phyloP scores from a whole-genome alignment of 2,113 vertebrate genomes.

The Vanacampus margaritifer region DNA sequence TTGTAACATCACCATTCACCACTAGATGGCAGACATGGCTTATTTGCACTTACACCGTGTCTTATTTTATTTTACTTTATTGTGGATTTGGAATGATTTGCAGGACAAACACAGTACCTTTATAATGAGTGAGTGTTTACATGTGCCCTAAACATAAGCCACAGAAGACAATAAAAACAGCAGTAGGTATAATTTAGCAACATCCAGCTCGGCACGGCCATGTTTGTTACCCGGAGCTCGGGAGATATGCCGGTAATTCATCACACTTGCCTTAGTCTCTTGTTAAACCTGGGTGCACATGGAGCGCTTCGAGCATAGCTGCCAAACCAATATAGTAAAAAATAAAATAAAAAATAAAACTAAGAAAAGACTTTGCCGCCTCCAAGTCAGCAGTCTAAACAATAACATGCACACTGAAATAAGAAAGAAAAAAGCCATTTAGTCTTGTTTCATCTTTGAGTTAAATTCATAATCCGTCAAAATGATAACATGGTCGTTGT shows the following conservation, averaged over 20 bases:
- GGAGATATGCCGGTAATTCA: slow-evolving; percentile 69
- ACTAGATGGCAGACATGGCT: too few species aligned
- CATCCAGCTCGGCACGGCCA: slow-evolving; percentile 63
- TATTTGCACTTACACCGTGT: too few species aligned
- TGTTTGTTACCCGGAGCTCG: slow-evolving; percentile 70
- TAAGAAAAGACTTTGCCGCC: slow-evolving; percentile 36
- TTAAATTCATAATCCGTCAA: too few species aligned
- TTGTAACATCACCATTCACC: too few species aligned
- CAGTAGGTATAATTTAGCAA: slow-evolving; percentile 77
- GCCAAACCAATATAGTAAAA: slow-evolving; percentile 74
- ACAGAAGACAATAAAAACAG: slow-evolving; percentile 76
- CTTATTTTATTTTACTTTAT: too few species aligned
- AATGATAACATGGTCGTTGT: too few species aligned
- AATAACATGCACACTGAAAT: slow-evolving; percentile 38
- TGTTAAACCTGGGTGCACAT: slow-evolving; percentile 75
- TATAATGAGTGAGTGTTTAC: slow-evolving; percentile 33
- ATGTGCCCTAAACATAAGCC: slow-evolving; percentile 59
- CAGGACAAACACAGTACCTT: too few species aligned
- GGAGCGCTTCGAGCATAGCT: slow-evolving; percentile 59
- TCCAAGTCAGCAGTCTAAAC: slow-evolving; percentile 53
- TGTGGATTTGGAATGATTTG: too few species aligned
- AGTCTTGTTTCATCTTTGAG: slow-evolving; percentile 17
- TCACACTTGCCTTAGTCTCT: slow-evolving; percentile 65
- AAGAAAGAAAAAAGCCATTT: slow-evolving; percentile 31
- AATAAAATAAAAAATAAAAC: slow-evolving; percentile 19